These are phyloP conservation scores for Troilus luridus DNA, from an alignment of 2,888 invertebrate genomes.

Conservation along the genomic window DNA sequence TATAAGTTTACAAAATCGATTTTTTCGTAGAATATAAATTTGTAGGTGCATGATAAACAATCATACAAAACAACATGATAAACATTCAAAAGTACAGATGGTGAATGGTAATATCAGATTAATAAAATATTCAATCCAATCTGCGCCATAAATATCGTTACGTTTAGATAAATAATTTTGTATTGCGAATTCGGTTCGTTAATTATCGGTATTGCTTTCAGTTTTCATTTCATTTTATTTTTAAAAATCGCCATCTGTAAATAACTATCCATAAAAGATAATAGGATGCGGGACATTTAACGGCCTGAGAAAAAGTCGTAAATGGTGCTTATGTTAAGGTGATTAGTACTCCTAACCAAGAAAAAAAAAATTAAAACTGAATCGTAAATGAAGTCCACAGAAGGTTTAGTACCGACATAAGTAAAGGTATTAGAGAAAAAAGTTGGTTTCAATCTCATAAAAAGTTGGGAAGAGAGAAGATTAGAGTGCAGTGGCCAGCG, in stretches of 20 bases:
- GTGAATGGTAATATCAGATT: too few species aligned
- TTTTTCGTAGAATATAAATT: too few species aligned
- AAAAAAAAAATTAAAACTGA: neutral
- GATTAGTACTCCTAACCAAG: neutral
- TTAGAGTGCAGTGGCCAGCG: neutral
- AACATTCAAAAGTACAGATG: too few species aligned
- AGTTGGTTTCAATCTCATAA: conserved; percentile 4
- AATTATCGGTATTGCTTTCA: too few species aligned
- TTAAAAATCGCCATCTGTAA: neutral
- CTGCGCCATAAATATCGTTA: too few species aligned
- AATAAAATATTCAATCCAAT: too few species aligned
- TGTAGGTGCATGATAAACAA: too few species aligned
- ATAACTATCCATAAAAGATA: neutral
- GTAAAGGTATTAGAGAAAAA: neutral
- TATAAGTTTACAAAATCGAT: too few species aligned
- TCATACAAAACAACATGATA: too few species aligned
- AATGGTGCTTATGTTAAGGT: neutral
- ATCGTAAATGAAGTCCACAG: neutral
- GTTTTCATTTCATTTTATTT: too few species aligned
- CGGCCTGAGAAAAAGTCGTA: neutral
- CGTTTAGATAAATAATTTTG: too few species aligned
- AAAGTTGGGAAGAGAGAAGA: neutral
- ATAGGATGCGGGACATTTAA: neutral
- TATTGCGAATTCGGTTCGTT: too few species aligned
- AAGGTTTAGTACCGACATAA: neutral